Base-by-base conservation (phyloP, 2,888 invertebrate genomes). In the Eledona agricola region DNA sequence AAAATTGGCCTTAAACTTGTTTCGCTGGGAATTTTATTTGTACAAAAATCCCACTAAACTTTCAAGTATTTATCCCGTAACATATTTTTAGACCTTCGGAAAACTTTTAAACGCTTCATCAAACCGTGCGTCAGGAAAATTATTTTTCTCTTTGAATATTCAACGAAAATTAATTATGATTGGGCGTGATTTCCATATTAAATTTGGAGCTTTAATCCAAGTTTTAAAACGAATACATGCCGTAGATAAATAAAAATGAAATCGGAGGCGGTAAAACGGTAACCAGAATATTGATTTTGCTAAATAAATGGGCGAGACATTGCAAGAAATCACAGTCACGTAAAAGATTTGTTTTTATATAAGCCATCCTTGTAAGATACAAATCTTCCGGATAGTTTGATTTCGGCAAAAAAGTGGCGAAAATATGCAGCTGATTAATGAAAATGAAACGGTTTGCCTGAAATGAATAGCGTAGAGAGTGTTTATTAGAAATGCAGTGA, bases 261-360 rank as follows among this genome's bases (percentile, higher is more conserved):
- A 26, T 16, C 19, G 5, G 15, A 25, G 28, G 5, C 19, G 22
- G 43, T 34, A 32, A 34, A 25, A 15, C 28, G 45, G 28, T 40
- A 28, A 17, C 28, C 7, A n/a, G 45, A 32, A 45, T 45, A 45
- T 45, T 34, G 45, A 45, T 45, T 45, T 15, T 32, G 10, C 15
- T 45, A 45, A 45, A 45, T 45, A 45, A 45, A 45, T 45, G 25
- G 32, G 22, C 7, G 31, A 20, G 31, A 42, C 29, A 42, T 25
- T 7, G 40, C 11, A 13, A 28, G 34, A 45, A 45, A 45, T 45
- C 45, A 45, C 32, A 25, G 45, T 32, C 45, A 45, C 45, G 45
- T 45, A 45, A 45, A 45, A 45, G 25, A 45, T 45, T 45, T 45
- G 45, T 45, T 45, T 45, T 45, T 45, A 15, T 15, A 13, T 3